A percentile compares a stretch with the other conserved stretches of the same genome.
These are phyloP conservation scores for Ploceus nigricollis DNA, from an alignment of 2,113 vertebrate genomes.

Conservation along the genomic window DNA sequence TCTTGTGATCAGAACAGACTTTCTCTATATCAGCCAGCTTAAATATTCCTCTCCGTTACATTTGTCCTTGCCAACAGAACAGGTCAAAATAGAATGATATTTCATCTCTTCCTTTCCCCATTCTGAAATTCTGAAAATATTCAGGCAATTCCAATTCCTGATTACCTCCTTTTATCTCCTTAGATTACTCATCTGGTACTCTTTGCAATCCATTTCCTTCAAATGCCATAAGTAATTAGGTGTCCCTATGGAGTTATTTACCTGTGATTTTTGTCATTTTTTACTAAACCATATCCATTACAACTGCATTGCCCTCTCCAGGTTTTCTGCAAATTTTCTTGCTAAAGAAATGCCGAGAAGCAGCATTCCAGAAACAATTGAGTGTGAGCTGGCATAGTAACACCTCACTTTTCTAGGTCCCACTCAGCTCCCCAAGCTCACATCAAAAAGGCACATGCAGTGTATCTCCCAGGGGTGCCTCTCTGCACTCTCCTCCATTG, in stretches of 20 bases:
- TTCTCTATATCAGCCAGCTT: background rate
- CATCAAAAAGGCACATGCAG: accelerated
- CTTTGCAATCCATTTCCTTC: background rate
- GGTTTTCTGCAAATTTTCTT: background rate
- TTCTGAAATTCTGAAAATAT: constrained; percentile 2
- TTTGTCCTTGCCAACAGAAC: background rate
- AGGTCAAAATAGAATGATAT: background rate
- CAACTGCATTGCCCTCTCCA: background rate
- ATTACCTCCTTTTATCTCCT: background rate
- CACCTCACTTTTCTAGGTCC: background rate
- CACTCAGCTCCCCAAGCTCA: accelerated
- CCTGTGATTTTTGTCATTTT: background rate
- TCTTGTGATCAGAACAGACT: background rate
- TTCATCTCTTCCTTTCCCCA: background rate
- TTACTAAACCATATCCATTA: background rate
- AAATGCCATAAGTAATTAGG: background rate
- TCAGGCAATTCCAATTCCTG: background rate
- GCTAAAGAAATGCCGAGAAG: background rate
- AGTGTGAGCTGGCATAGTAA: background rate
- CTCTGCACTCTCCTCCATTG: accelerated
- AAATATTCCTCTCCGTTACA: background rate
- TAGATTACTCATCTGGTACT: background rate
- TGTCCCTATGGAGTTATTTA: background rate
- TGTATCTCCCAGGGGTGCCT: background rate
- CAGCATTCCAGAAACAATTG: background rate